phyloP scores from a whole-genome alignment of 2,797 vertebrate species.

The Fratercula arctica region DNA sequence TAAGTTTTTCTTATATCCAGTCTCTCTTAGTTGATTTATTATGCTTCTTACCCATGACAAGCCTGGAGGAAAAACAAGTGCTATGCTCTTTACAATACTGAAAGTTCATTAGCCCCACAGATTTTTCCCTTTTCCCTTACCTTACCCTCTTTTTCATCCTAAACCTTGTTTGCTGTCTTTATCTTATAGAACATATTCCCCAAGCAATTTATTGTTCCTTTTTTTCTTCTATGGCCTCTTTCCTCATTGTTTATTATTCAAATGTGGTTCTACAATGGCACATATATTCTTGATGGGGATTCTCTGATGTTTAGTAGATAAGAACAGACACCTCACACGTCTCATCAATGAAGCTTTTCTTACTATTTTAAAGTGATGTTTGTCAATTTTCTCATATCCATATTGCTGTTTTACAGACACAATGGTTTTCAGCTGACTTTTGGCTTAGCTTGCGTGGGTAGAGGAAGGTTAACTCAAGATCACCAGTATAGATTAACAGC shows the following conservation, averaged over 20 bases:
- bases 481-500: background rate
- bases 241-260: background rate
- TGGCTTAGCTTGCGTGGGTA: background rate
- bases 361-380: background rate
- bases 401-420: background rate
- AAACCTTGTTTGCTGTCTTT: background rate
- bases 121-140: background rate
- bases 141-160: background rate
- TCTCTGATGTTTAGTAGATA: background rate
- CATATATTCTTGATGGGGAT: background rate
- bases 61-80: background rate
- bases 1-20: background rate
- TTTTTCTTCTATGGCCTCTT: background rate
- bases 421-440: background rate
- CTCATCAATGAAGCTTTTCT: background rate
- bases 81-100: background rate
- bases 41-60: background rate
- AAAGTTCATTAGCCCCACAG: background rate
- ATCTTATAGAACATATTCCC: background rate
- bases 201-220: background rate
- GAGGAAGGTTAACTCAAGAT: background rate
- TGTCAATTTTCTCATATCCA: background rate
- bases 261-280: background rate
- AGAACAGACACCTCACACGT: background rate
- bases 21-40: constrained; percentile 1